phyloP scores from a whole-genome alignment of 2,797 vertebrate genomes.

The Girardinus metallicus region DNA sequence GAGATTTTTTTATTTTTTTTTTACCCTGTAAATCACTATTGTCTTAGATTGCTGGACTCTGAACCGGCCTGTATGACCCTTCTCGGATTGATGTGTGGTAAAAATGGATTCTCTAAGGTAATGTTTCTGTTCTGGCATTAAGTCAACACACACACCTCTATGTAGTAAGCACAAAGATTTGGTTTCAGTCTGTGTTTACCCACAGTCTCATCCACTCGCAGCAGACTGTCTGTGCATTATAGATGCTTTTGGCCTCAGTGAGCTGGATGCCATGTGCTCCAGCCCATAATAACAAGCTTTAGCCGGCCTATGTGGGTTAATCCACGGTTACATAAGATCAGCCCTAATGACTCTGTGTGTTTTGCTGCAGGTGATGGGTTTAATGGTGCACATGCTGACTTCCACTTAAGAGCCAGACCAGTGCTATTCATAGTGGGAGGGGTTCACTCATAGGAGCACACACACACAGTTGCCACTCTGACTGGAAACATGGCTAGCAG shows the following conservation, averaged over 20 bases:
- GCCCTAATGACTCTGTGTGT: conserved; percentile 61
- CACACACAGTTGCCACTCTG: neutral
- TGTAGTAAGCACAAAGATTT: neutral
- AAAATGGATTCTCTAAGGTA: neutral
- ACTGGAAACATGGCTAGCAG: neutral
- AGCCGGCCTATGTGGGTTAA: conserved; percentile 68
- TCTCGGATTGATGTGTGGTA: neutral
- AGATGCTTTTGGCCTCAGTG: conserved; percentile 41
- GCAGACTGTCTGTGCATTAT: neutral
- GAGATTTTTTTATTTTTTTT: too few species aligned
- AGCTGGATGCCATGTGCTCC: conserved; percentile 53
- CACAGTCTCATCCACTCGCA: neutral
- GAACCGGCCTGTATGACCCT: neutral
- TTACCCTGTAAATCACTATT: neutral
- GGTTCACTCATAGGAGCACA: neutral
- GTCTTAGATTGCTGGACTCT: neutral
- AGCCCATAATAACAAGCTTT: conserved; percentile 64
- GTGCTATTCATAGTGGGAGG: neutral
- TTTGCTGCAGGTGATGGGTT: conserved; percentile 67
- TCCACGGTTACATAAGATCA: conserved; percentile 62
- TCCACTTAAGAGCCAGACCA: conserved; percentile 23
- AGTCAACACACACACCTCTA: neutral
- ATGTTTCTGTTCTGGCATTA: neutral
- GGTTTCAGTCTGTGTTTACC: neutral
- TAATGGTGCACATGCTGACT: conserved; percentile 47